Base-by-base conservation (phyloP, 2,797 vertebrate species). In the Cirrhinus molitorella region DNA sequence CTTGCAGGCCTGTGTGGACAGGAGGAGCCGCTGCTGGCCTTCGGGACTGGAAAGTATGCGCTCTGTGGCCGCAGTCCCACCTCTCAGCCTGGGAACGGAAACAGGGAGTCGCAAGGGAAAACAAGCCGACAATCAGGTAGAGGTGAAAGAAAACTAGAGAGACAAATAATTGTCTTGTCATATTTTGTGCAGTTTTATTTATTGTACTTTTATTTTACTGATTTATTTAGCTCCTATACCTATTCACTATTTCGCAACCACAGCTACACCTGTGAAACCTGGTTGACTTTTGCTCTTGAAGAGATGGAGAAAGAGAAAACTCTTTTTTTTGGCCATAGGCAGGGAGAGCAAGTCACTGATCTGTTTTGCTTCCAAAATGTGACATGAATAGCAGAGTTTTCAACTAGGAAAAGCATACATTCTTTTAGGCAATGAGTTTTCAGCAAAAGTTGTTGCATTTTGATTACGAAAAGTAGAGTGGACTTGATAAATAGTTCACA, bases 51-150 rank as follows among this genome's bases (percentile, higher is more conserved):
- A 98, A 99, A 99, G 95, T 98, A 97, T 98, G 96, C 96, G 95
- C 96, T 95, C 97, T 93, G 94, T 95, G 97, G 96, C 97, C 95
- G 91, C 91, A 92, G 94, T 96, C 96, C 97, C 96, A 96, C 96
- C 94, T 97, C 96, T 97, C 96, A 94, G 97, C 97, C 97, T 98
- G 97, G 97, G 97, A 99, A 99, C 97, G 97, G 97, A 99, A 98
- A 95, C 96, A 89, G 95, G 93, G 94, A 96, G 96, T 96, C 96
- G 94, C 96, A 96, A 97, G 97, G 96, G 97, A 97, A 98, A 98
- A 97, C 96, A 97, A 96, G 96, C 96, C 96, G 96, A 98, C 96
- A 98, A 99, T 98, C 97, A 99, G 98, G 98, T 99, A 94, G 92
- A 92, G 92, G 78, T 16, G 87, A 87, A 88, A 88, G 88, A 89